phyloP scores from a whole-genome alignment of 1,140 invertebrate genomes.

The Aradophagus sp. region DNA sequence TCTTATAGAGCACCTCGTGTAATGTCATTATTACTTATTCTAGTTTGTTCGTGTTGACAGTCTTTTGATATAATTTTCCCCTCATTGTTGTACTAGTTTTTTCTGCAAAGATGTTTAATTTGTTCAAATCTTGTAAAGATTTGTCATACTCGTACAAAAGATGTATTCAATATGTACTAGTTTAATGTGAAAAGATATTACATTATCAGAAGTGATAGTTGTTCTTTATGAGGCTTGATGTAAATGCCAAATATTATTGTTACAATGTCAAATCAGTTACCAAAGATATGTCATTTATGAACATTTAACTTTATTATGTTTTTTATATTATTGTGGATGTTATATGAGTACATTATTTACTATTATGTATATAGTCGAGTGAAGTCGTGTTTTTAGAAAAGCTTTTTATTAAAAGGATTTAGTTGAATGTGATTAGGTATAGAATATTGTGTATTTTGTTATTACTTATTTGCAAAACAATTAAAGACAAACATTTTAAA shows the following conservation, averaged over 20 bases:
- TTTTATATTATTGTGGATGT: constrained; percentile 35
- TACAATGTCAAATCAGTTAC: constrained; percentile 49
- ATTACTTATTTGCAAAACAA: no score
- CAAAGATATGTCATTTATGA: constrained; percentile 50
- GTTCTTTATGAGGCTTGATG: constrained; percentile 31
- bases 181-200: constrained; percentile 29
- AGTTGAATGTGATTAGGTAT: no score
- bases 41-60: not conserved
- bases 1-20: no score
- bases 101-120: constrained; percentile 14
- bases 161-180: constrained; percentile 34
- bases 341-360: constrained; percentile 43
- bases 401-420: no score
- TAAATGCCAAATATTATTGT: constrained; percentile 53
- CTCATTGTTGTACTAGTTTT: not conserved
- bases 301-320: constrained; percentile 36
- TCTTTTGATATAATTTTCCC: constrained; percentile 12
- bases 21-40: not conserved
- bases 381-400: no score
- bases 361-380: constrained; percentile 28
- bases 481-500: no score
- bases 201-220: constrained; percentile 29
- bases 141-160: constrained; percentile 27
- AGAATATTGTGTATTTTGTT: no score
- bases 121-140: constrained; percentile 10